Evolutionary conservation across 2,797 vertebrate genomes (phyloP).

Genomic region (Craterocephalus amniculus): DNA sequence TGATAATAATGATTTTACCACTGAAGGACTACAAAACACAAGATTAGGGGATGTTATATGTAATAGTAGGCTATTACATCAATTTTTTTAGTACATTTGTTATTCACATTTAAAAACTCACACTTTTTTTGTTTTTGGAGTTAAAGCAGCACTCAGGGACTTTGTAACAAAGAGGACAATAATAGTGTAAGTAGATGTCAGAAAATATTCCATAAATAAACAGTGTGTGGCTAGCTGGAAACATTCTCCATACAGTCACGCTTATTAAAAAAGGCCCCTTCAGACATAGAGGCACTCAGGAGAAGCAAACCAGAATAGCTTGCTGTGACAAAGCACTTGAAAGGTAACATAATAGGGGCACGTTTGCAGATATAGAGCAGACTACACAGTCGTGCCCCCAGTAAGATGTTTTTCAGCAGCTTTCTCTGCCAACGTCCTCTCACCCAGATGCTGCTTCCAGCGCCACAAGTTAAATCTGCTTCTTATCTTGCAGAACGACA

Average conservation of each 20-base stretch:
- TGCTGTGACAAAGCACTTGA: constrained; percentile 85
- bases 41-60: too few species aligned
- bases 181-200: constrained; percentile 88
- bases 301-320: constrained; percentile 79
- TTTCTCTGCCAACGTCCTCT: constrained; percentile 52
- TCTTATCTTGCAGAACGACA: constrained; percentile 83
- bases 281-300: constrained; percentile 80
- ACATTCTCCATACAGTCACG: constrained; percentile 73
- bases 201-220: constrained; percentile 89
- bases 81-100: too few species aligned
- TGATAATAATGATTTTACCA: too few species aligned
- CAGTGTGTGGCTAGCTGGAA: constrained; percentile 78
- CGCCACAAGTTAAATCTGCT: constrained; percentile 81
- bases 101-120: too few species aligned
- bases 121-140: too few species aligned
- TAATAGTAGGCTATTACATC: too few species aligned
- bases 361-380: constrained; percentile 84
- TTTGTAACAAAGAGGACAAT: constrained; percentile 75
- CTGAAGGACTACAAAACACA: too few species aligned
- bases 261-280: constrained; percentile 80
- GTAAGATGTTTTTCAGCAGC: constrained; percentile 62
- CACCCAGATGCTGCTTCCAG: constrained; percentile 47
- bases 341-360: constrained; percentile 82
- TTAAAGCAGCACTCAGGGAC: constrained; percentile 55
- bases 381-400: constrained; percentile 70